Conservation (phyloP, 92 coral and sea anemone species). For the Palythoa heliodiscus region DNA sequence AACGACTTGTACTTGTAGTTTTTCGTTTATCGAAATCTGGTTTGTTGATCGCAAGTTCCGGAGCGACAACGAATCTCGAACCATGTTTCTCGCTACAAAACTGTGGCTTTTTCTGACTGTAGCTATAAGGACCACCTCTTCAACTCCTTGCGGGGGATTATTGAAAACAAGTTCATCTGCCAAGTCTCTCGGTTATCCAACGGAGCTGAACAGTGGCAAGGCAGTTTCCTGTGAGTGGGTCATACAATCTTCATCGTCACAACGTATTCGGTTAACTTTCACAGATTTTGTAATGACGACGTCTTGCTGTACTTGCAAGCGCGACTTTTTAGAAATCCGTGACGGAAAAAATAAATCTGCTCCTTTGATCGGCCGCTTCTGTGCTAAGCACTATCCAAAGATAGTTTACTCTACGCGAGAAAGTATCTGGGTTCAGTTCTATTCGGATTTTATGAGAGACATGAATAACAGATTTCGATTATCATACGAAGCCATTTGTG, state of each 20-base stretch:
- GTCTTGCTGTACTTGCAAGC: slow-evolving; percentile 85
- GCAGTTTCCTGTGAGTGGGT: slow-evolving; percentile 71
- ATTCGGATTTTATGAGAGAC: slow-evolving; percentile 75
- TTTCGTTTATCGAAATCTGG: background rate
- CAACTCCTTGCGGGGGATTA: slow-evolving; percentile 32
- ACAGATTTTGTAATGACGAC: slow-evolving; percentile 82
- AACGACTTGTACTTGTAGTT: background rate
- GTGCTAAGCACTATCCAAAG: slow-evolving; percentile 81
- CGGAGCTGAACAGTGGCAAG: slow-evolving; percentile 61
- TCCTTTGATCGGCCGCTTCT: slow-evolving; percentile 87
- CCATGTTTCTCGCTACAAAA: slow-evolving; percentile 4
- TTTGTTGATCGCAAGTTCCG: background rate
- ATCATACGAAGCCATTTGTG: slow-evolving; percentile 82
- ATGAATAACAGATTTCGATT: slow-evolving; percentile 72
- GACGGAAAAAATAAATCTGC: slow-evolving; percentile 81
- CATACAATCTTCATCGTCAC: slow-evolving; percentile 63
- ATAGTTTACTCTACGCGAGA: slow-evolving; percentile 77
- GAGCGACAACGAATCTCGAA: background rate
- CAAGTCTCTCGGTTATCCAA: slow-evolving; percentile 70
- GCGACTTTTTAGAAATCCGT: slow-evolving; percentile 89
- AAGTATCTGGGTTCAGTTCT: slow-evolving; percentile 72
- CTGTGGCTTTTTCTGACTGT: slow-evolving; percentile 20
- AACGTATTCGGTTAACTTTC: slow-evolving; percentile 77
- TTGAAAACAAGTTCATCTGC: slow-evolving; percentile 20
- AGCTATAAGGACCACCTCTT: background rate